phyloP scores from a whole-genome alignment of 37 sponge, comb jelly and placozoan genomes.

The Halichondria panicea region DNA sequence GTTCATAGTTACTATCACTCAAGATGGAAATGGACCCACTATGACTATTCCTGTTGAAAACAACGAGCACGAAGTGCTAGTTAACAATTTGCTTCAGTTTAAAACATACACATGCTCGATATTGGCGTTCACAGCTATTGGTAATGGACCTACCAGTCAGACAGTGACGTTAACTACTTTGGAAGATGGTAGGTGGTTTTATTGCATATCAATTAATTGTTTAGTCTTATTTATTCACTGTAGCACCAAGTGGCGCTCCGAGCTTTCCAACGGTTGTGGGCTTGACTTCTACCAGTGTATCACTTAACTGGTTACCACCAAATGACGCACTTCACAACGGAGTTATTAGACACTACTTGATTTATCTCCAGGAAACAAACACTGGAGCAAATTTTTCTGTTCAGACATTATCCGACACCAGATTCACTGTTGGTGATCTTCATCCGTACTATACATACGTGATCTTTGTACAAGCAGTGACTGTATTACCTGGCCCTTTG shows the following conservation, averaged over 20 bases:
- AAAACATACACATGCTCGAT: conserved; percentile 14
- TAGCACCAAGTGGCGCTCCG: conserved; percentile 35
- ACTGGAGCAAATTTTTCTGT: conserved; percentile 9
- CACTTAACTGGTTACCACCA: conserved; percentile 31
- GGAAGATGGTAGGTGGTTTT: conserved; percentile 26
- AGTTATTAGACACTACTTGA: conserved; percentile 27
- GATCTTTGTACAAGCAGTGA: too few species aligned
- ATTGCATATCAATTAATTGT: neutral
- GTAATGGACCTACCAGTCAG: conserved; percentile 9
- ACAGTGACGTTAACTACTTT: conserved; percentile 1
- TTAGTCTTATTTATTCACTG: neutral
- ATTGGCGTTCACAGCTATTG: conserved; percentile 20
- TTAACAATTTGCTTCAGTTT: neutral
- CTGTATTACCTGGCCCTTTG: too few species aligned
- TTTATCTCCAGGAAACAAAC: neutral
- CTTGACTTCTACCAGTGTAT: conserved; percentile 1
- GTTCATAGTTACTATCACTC: conserved; percentile 19
- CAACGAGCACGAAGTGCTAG: too few species aligned
- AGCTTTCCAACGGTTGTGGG: neutral
- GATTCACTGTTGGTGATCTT: conserved; percentile 7
- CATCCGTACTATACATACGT: conserved; percentile 30
- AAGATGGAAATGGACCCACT: neutral
- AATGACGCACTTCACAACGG: conserved; percentile 20
- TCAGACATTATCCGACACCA: neutral
- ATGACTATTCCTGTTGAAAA: too few species aligned